Evolutionary conservation across 2,797 vertebrate genomes (phyloP).

Genomic region (Vipera ursinii): DNA sequence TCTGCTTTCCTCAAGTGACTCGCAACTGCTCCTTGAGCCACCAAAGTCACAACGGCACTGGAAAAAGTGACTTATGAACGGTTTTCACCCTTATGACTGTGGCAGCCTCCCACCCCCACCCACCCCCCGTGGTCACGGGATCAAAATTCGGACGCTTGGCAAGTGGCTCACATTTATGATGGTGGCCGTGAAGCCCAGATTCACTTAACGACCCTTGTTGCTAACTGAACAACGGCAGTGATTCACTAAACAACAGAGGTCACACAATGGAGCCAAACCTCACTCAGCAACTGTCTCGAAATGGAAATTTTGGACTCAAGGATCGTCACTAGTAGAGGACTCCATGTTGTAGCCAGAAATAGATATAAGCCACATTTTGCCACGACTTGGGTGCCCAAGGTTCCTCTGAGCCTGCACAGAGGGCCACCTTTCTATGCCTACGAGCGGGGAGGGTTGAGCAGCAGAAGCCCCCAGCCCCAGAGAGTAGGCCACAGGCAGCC

Average conservation of each 20-base stretch:
- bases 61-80: neutral
- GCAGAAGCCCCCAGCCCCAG: neutral
- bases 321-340: no score
- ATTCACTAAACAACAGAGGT: neutral
- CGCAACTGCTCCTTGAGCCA: neutral
- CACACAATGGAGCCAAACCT: neutral
- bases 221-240: neutral
- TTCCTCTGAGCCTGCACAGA: neutral
- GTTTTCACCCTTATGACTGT: neutral
- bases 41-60: neutral
- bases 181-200: neutral
- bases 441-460: neutral
- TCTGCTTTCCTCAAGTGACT: neutral
- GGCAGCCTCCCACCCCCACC: no score
- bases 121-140: no score
- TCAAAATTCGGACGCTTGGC: neutral
- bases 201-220: neutral
- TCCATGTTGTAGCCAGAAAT: neutral
- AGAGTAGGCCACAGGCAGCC: neutral
- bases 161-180: neutral
- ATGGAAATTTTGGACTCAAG: neutral
- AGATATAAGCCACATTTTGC: neutral
- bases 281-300: neutral
- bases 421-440: neutral
- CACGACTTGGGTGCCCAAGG: neutral